Percentiles rank a stretch among this genome's conserved stretches.
phyloP scores from a whole-genome alignment of 2,797 vertebrate species.

The Brotula barbata region DNA sequence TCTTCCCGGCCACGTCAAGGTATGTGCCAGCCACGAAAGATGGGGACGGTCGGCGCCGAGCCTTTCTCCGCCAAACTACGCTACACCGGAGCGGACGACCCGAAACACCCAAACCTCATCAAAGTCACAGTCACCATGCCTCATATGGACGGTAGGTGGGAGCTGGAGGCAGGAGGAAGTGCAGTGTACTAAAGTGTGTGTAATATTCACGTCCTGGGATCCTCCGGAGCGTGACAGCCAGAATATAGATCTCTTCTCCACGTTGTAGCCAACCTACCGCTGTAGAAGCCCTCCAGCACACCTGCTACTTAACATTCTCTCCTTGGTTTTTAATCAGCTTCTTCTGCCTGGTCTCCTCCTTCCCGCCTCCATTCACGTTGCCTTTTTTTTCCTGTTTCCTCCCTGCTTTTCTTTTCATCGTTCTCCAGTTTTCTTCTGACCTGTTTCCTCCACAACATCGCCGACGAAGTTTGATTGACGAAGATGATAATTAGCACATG shows the following conservation, averaged over 20 bases:
- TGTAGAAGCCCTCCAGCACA: conserved; percentile 47
- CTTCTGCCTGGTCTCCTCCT: conserved; percentile 43
- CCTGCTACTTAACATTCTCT: conserved; percentile 54
- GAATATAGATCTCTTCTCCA: conserved; percentile 60
- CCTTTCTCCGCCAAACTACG: conserved; percentile 87
- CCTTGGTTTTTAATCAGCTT: conserved; percentile 67
- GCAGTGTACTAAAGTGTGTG: conserved; percentile 59
- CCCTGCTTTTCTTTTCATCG: conserved; percentile 17
- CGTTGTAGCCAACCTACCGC: conserved; percentile 36
- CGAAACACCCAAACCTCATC: conserved; percentile 81
- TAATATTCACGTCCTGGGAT: conserved; percentile 60
- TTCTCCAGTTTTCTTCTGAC: conserved; percentile 5
- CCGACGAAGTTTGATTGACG: too few species aligned
- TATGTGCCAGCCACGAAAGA: conserved; percentile 89
- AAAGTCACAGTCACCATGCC: conserved; percentile 86
- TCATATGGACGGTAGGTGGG: conserved; percentile 84
- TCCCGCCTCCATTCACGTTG: neutral
- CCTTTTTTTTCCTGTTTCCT: conserved; percentile 6
- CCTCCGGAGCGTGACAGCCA: conserved; percentile 53
- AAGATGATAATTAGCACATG: too few species aligned
- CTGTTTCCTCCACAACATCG: conserved; percentile 5
- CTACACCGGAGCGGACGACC: conserved; percentile 83
- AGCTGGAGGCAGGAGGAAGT: conserved; percentile 44
- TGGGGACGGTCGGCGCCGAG: conserved; percentile 86
- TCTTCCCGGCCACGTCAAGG: conserved; percentile 70